Percentiles rank a stretch among this genome's conserved stretches.
Evolutionary conservation across 2,888 invertebrate genomes (phyloP).

Genomic region (Dryadula phaetusa): DNA sequence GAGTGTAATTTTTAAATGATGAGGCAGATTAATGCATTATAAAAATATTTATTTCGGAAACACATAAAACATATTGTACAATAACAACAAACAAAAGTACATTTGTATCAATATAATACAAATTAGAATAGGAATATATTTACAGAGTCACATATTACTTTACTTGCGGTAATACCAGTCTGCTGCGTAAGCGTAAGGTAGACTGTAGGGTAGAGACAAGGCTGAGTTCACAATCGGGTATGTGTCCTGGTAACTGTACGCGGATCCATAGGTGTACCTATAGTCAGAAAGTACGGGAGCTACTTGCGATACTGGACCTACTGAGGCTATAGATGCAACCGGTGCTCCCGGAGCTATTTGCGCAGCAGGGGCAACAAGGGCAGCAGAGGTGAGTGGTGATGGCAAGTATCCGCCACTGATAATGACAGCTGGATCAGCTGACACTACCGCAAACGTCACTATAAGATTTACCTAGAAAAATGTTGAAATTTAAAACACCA

Average conservation of each 20-base stretch:
- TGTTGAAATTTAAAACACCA: not conserved
- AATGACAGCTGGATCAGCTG: constrained; percentile 58
- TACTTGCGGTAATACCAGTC: constrained; percentile 55
- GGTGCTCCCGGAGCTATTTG: constrained; percentile 47
- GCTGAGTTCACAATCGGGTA: constrained; percentile 51
- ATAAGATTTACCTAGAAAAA: constrained; percentile 56
- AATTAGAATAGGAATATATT: not conserved
- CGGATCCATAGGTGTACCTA: constrained; percentile 56
- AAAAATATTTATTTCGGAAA: constrained; percentile 1
- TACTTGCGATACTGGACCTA: constrained; percentile 46
- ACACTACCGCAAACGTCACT: constrained; percentile 53
- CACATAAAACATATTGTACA: constrained; percentile 6
- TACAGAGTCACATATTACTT: not conserved
- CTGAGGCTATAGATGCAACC: constrained; percentile 40
- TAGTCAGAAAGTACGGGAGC: constrained; percentile 55
- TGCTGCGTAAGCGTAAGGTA: constrained; percentile 55
- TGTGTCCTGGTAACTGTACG: constrained; percentile 57
- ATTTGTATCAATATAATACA: not conserved
- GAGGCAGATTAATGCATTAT: not conserved
- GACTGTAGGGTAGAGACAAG: constrained; percentile 51
- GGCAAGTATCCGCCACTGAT: constrained; percentile 50
- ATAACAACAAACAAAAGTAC: constrained; percentile 4
- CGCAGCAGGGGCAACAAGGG: constrained; percentile 47
- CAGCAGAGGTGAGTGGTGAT: constrained; percentile 49
- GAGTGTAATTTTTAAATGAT: not conserved